Conservation (phyloP, 2,113 vertebrate genomes). For the Bos taurus region ARS-UCD2.0 NC_037338.1:9226501-9227000, state of each 20-base stretch:
- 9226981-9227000: not conserved
- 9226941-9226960: rapidly evolving
- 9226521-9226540: not conserved
- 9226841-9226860: not conserved
- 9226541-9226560: not conserved
- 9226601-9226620: not conserved
- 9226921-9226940: not conserved
- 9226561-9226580: not conserved
- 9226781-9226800: not conserved
- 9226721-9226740: not conserved
- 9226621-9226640: not conserved
- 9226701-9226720: not conserved
- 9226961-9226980: not conserved
- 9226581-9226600: not conserved
- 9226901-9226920: rapidly evolving
- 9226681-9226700: rapidly evolving
- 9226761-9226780: not conserved
- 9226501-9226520: not conserved
- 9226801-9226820: not conserved
- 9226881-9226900: rapidly evolving
- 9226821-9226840: not conserved
- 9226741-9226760: not conserved
- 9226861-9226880: not conserved
- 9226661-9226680: rapidly evolving
- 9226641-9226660: rapidly evolving